Percentiles rank a stretch among this genome's conserved stretches.
phyloP scores from a whole-genome alignment of 2,888 invertebrate genomes.

The Tachina lurida region DNA sequence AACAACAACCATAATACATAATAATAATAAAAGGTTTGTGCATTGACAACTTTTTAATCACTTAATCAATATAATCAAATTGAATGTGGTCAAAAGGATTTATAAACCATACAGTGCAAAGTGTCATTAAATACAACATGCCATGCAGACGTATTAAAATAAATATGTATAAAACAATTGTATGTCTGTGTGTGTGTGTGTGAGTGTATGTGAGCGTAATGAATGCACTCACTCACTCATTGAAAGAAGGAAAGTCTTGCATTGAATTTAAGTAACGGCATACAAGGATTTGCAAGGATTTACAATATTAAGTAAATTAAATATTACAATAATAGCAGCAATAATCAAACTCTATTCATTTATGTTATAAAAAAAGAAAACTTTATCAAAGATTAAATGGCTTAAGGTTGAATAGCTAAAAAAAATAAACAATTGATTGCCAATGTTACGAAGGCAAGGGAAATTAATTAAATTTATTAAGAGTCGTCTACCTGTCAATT shows the following conservation, averaged over 20 bases:
- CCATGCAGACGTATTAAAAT: slow-evolving; percentile 26
- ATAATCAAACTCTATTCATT: slow-evolving; percentile 57
- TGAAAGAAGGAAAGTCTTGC: slow-evolving; percentile 37
- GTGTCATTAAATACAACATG: slow-evolving; percentile 66
- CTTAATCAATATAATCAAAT: slow-evolving; percentile 82
- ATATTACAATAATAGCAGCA: slow-evolving; percentile 32
- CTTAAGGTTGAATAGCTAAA: slow-evolving; percentile 1
- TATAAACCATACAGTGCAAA: slow-evolving; percentile 75
- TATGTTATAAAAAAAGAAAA: neutral
- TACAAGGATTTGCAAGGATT: slow-evolving; percentile 57
- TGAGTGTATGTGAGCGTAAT: neutral
- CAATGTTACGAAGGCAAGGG: neutral
- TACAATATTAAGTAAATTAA: slow-evolving; percentile 62
- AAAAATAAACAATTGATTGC: neutral
- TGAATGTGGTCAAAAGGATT: slow-evolving; percentile 80
- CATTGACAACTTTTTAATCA: slow-evolving; percentile 82
- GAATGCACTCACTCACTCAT: slow-evolving; percentile 34
- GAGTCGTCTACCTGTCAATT: slow-evolving; percentile 40
- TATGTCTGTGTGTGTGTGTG: neutral
- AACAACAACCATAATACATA: slow-evolving; percentile 30
- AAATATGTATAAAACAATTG: neutral
- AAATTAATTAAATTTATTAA: slow-evolving; percentile 49
- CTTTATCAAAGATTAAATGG: slow-evolving; percentile 43
- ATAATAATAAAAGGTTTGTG: slow-evolving; percentile 73
- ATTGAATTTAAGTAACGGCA: slow-evolving; percentile 32